phyloP scores from a whole-genome alignment of 2,113 vertebrate genomes.

The Donacobius atricapilla region DNA sequence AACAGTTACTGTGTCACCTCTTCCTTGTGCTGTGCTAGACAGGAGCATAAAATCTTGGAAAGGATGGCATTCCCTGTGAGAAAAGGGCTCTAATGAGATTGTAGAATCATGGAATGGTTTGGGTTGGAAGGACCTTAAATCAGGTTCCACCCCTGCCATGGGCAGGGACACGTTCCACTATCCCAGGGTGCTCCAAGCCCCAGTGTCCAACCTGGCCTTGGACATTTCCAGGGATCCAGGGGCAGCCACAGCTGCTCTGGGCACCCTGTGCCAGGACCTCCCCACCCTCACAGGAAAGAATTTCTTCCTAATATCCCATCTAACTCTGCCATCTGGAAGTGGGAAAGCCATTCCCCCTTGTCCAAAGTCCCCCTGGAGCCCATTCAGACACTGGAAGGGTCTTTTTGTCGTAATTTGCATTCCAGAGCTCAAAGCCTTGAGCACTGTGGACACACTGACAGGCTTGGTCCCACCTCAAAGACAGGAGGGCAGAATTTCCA shows the following conservation, averaged over 20 bases:
- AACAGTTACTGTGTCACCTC: not conserved
- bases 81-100: not conserved
- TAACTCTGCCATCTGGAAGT: not conserved
- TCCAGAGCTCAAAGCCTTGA: not conserved
- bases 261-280: not conserved
- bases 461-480: not conserved
- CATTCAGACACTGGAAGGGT: not conserved
- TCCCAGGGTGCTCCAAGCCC: not conserved
- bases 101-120: not conserved
- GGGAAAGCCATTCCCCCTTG: not conserved
- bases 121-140: not conserved
- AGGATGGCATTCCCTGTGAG: not conserved
- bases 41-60: not conserved
- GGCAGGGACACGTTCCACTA: not conserved
- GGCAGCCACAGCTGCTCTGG: not conserved
- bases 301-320: not conserved
- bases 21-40: not conserved
- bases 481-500: not conserved
- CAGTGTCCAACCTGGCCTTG: rapidly evolving
- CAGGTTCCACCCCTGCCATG: too few species aligned
- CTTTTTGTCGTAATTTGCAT: not conserved
- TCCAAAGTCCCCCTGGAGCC: not conserved
- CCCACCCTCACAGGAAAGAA: rapidly evolving
- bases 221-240: not conserved
- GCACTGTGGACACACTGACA: not conserved